Percentiles rank a stretch among this genome's conserved stretches.
phyloP scores from a whole-genome alignment of 2,888 invertebrate species.

The Cephus rjabovi region DNA sequence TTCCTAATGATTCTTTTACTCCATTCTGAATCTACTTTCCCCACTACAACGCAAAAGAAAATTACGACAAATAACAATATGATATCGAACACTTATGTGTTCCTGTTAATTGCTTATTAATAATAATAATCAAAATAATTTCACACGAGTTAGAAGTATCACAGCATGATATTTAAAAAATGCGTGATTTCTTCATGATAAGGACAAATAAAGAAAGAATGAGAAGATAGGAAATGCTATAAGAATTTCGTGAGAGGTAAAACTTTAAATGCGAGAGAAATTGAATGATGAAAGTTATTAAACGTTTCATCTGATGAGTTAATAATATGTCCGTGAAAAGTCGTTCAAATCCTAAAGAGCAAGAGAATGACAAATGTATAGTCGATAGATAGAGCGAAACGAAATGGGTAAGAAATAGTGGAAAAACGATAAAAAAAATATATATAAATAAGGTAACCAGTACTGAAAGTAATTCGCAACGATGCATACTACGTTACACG shows the following conservation, averaged over 20 bases:
- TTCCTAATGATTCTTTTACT: background rate
- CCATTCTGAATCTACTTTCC: background rate
- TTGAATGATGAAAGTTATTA: too few species aligned
- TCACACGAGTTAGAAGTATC: background rate
- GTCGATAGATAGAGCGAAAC: background rate
- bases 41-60: background rate
- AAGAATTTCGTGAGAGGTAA: background rate
- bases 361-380: background rate
- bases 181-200: background rate
- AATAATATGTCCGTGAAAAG: background rate
- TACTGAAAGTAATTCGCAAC: slow-evolving; percentile 25
- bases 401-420: background rate
- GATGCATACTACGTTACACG: slow-evolving; percentile 52
- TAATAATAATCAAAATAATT: background rate
- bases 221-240: background rate
- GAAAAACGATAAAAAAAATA: slow-evolving; percentile 15
- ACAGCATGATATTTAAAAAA: background rate
- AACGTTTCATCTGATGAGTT: too few species aligned
- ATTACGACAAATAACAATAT: background rate
- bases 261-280: background rate
- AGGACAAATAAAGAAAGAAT: slow-evolving; percentile 6
- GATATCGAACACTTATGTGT: background rate
- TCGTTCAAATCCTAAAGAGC: background rate
- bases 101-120: background rate
- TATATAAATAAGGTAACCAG: slow-evolving; percentile 15